A percentile compares a stretch with the other conserved stretches of the same genome.
Conservation (phyloP, 2,797 vertebrate species). For the Muscicapa comitata region DNA sequence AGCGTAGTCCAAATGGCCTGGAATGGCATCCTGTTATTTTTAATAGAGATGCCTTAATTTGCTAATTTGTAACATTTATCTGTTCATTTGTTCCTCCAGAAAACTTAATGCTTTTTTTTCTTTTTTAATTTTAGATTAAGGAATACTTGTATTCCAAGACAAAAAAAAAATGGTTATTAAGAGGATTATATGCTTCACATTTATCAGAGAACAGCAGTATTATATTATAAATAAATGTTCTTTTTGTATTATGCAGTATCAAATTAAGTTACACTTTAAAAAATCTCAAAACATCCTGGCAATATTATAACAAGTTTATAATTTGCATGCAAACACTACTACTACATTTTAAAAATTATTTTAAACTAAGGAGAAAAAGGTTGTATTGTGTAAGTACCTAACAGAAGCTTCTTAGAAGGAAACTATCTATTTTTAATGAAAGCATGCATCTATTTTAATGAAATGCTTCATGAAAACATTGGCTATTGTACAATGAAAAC, state of each 20-base stretch:
- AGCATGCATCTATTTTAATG: not conserved
- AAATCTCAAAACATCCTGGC: not conserved
- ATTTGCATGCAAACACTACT: not conserved
- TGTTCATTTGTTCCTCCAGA: not conserved
- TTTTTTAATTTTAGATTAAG: not conserved
- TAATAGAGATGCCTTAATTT: not conserved
- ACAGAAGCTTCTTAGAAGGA: not conserved
- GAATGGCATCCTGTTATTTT: not conserved
- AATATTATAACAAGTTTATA: not conserved
- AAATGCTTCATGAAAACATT: not conserved
- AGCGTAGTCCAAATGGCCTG: not conserved
- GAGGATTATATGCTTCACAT: not conserved
- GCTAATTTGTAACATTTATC: not conserved
- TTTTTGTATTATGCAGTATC: not conserved
- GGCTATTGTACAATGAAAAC: not conserved
- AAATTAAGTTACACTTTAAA: not conserved
- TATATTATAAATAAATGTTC: not conserved
- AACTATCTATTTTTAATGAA: not conserved
- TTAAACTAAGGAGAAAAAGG: not conserved
- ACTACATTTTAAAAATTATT: not conserved
- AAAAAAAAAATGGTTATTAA: not conserved
- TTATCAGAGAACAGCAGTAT: not conserved
- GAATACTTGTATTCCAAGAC: not conserved
- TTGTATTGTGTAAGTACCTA: not conserved
- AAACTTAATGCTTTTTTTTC: not conserved